Evolutionary conservation across 1,140 invertebrate species (phyloP).

Genomic region (Drosophila funebris): DNA sequence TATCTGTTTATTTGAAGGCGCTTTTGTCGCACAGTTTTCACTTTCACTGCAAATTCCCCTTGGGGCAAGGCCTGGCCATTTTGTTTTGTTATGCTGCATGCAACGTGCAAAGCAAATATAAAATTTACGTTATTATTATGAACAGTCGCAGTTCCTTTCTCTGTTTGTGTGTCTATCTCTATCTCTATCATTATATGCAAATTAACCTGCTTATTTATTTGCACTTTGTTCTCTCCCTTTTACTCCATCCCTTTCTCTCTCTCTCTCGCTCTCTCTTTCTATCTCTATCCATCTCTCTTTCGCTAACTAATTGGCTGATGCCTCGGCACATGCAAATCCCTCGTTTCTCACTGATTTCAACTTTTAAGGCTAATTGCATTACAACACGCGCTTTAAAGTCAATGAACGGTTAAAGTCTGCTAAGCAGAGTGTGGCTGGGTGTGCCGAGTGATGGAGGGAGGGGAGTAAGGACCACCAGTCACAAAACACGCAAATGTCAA

Average conservation of each 20-base stretch:
- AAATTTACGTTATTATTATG: slow-evolving; percentile 52
- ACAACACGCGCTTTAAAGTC: slow-evolving; percentile 76
- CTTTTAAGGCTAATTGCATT: slow-evolving; percentile 69
- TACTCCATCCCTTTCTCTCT: not conserved
- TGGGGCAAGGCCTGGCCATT: not conserved
- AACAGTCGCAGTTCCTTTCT: not conserved
- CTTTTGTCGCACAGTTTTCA: slow-evolving; percentile 60
- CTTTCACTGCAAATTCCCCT: slow-evolving; percentile 36
- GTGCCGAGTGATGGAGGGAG: too few relatives aligned
- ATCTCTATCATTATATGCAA: slow-evolving; percentile 22
- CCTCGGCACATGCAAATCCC: slow-evolving; percentile 62
- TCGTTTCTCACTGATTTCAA: slow-evolving; percentile 59
- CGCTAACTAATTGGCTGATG: slow-evolving; percentile 49
- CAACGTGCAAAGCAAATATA: slow-evolving; percentile 4
- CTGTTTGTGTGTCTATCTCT: too few relatives aligned
- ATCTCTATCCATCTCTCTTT: not conserved
- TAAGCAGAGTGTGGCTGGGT: too few relatives aligned
- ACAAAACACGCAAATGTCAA: slow-evolving; percentile 67
- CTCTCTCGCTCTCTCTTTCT: not conserved
- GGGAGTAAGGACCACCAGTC: not conserved
- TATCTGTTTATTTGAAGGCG: slow-evolving; percentile 28
- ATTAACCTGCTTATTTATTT: slow-evolving; percentile 25
- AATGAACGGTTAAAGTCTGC: slow-evolving; percentile 60
- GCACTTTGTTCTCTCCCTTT: not conserved
- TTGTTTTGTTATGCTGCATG: not conserved